Evolutionary conservation across 2,888 invertebrate species (phyloP).

Genomic region (Acrobasis consociella): DNA sequence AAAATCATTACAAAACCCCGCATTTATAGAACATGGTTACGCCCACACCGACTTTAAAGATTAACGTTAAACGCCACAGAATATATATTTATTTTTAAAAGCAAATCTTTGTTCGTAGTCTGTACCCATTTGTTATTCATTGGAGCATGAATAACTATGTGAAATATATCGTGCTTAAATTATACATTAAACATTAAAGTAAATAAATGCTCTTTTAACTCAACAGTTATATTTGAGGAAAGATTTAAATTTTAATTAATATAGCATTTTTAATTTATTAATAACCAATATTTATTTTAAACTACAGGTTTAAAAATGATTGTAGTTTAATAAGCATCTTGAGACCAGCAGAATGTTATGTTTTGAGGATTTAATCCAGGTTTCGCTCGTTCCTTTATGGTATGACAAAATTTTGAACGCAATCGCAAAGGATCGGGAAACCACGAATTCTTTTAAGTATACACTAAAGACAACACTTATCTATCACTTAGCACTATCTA

Average conservation of each 20-base stretch:
- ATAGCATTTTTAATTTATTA: not conserved
- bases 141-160: constrained; percentile 7
- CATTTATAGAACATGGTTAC: constrained; percentile 13
- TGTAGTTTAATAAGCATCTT: too few species aligned
- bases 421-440: constrained; percentile 6
- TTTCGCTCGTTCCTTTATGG: too few species aligned
- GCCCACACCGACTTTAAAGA: constrained; percentile 20
- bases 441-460: constrained; percentile 8
- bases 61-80: constrained; percentile 21
- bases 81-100: constrained; percentile 21
- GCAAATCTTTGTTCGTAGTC: constrained; percentile 20
- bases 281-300: not conserved
- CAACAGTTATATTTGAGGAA: not conserved
- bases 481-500: constrained; percentile 22
- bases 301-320: not conserved
- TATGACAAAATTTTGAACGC: too few species aligned
- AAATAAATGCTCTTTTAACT: not conserved
- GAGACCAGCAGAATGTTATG: too few species aligned
- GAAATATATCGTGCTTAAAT: not conserved
- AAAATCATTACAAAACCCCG: constrained; percentile 11
- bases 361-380: too few species aligned
- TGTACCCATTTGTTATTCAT: constrained; percentile 16
- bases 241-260: not conserved
- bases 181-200: not conserved
- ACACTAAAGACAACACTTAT: constrained; percentile 21